Conservation (phyloP, 2,888 invertebrate genomes). For the Aphodius sticticus region DNA sequence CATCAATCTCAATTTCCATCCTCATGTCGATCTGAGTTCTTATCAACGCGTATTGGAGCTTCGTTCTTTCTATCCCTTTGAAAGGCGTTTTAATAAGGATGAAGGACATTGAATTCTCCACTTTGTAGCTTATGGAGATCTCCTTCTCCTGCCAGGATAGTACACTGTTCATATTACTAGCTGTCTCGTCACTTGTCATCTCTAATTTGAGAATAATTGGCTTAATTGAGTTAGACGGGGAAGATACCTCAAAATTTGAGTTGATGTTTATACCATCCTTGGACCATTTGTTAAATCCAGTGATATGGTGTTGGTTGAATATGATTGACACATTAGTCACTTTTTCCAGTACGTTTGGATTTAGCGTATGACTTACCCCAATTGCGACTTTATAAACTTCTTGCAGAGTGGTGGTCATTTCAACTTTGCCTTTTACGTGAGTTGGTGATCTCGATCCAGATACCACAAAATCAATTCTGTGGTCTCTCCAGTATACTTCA, state of each 20-base stretch:
- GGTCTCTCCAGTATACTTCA: conserved; percentile 43
- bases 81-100: conserved; percentile 44
- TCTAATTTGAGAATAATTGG: conserved; percentile 40
- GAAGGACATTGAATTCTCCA: conserved; percentile 41
- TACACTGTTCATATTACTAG: conserved; percentile 34
- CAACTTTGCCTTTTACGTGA: conserved; percentile 40
- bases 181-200: conserved; percentile 38
- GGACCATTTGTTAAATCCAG: conserved; percentile 39
- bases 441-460: conserved; percentile 40
- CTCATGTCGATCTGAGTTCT: conserved; percentile 37
- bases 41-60: conserved; percentile 41
- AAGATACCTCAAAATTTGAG: conserved; percentile 41
- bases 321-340: conserved; percentile 38
- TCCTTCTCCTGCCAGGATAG: conserved; percentile 41
- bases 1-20: conserved; percentile 40
- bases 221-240: conserved; percentile 39
- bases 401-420: conserved; percentile 45
- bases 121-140: conserved; percentile 38
- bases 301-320: conserved; percentile 44
- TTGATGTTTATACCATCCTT: conserved; percentile 36
- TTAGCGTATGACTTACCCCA: conserved; percentile 37
- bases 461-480: conserved; percentile 41
- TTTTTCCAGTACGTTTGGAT: background rate
- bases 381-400: conserved; percentile 42
- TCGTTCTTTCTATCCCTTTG: conserved; percentile 42